Base-by-base conservation (phyloP, 2,113 vertebrate genomes). In the Bujurquina vittata region DNA sequence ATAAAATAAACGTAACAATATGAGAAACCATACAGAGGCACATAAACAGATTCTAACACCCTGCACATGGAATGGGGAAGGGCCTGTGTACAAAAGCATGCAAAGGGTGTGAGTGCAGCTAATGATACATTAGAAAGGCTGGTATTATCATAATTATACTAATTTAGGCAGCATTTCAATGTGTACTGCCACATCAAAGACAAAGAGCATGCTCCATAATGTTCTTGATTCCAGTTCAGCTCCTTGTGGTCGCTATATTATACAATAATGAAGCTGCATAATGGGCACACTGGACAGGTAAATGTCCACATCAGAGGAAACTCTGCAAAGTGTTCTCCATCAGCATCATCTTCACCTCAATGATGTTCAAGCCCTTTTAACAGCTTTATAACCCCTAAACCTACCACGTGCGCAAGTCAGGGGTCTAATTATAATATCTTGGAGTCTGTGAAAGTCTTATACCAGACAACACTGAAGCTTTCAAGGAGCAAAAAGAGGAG, bases 61-160 rank as follows among this genome's bases (percentile, higher is more conserved):
- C 20, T 75, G 59, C 75, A 80, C 60, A 74, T 63, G 35, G 49
- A 80, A 18, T 23, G 52, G 54, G 73, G 77, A 81, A 76, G 61
- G 37, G 22, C 85, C 20, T 84, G 78, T 84, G 79, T 89, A 88
- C 77, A 84, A 77, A 84, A 79, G 75, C 80, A 87, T 81, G 52
- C 72, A 26, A 72, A 84, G 79, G 81, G 73, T 89, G 81, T 90
- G 80, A 91, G 89, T 83, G 86, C 84, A 88, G 89, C 85, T 93
- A 93, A 94, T 93, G 86, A 94, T 90, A 91, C 87, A 91, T 92
- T 92, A 90, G 75, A 92, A 92, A 88, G 84, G 60, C 83, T 90
- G 82, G 61, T 73, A 91, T 94, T 94, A 93, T 22, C 87, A 91
- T 93, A 94, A 94, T 93, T 91, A 93, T 67, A 91, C 84, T 92